Evolutionary conservation across 2,888 invertebrate species (phyloP).

Genomic region (Anarsia innoxiella): DNA sequence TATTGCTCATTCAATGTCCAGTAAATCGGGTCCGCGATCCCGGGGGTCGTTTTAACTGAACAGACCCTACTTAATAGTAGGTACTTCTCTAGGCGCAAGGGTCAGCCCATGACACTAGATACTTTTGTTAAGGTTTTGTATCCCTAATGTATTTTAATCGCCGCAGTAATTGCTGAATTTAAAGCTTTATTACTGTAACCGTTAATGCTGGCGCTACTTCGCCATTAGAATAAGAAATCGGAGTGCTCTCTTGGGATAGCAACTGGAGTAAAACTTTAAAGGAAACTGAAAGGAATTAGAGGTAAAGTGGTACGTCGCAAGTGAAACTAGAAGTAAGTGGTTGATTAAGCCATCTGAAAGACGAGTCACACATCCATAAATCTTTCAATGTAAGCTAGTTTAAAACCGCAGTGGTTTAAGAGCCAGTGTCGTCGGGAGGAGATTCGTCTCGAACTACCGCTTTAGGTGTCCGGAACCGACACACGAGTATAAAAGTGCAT

Average conservation of each 20-base stretch:
- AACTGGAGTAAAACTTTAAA: constrained; percentile 2
- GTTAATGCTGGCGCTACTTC: constrained; percentile 6
- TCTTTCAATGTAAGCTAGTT: constrained; percentile 15
- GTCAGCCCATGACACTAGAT: constrained; percentile 40
- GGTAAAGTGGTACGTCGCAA: neutral
- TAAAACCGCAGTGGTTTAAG: constrained; percentile 19
- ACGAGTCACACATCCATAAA: constrained; percentile 19
- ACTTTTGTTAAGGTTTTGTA: constrained; percentile 49
- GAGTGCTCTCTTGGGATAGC: constrained; percentile 5
- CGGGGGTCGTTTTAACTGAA: constrained; percentile 54
- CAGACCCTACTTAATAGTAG: constrained; percentile 64
- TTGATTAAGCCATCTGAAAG: constrained; percentile 12
- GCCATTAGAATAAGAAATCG: constrained; percentile 10
- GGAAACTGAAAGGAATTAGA: constrained; percentile 1
- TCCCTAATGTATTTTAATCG: constrained; percentile 53
- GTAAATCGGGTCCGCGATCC: constrained; percentile 63
- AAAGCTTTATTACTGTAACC: constrained; percentile 28
- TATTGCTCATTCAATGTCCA: constrained; percentile 67
- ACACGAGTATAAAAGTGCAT: constrained; percentile 52
- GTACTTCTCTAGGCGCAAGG: constrained; percentile 47
- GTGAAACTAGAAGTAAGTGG: constrained; percentile 6
- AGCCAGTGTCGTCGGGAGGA: constrained; percentile 4
- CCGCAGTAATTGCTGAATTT: constrained; percentile 46
- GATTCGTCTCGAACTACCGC: constrained; percentile 11
- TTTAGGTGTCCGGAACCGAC: constrained; percentile 24